These are phyloP conservation scores for Dexiosoma caninum DNA, from an alignment of 2,888 invertebrate genomes.

Conservation along the genomic window DNA sequence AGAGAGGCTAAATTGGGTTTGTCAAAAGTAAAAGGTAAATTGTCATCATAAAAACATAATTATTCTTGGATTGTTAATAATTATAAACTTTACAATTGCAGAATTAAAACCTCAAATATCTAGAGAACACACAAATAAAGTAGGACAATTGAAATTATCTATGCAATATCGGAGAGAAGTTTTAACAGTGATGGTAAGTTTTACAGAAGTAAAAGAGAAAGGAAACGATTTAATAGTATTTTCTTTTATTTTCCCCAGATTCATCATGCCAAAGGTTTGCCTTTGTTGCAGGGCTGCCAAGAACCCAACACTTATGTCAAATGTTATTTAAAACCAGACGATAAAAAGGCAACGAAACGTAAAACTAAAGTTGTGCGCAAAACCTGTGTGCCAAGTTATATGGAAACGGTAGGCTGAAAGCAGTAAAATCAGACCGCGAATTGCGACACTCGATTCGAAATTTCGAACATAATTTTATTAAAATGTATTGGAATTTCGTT, in stretches of 20 bases:
- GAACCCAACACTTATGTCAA: constrained; percentile 94
- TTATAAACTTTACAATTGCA: constrained; percentile 51
- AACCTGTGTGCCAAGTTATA: constrained; percentile 97
- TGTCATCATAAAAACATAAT: neutral
- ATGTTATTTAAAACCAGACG: constrained; percentile 94
- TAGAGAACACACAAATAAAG: constrained; percentile 77
- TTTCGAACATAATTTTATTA: too few species aligned
- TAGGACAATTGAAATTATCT: constrained; percentile 88
- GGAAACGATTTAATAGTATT: neutral
- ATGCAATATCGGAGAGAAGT: constrained; percentile 86
- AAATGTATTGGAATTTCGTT: too few species aligned
- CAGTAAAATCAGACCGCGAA: neutral
- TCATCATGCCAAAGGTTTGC: constrained; percentile 93
- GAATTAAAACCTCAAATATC: constrained; percentile 73
- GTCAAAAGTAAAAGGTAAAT: constrained; percentile 86
- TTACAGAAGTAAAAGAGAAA: too few species aligned
- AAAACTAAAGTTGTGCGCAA: constrained; percentile 96
- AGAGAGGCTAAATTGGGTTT: constrained; percentile 90
- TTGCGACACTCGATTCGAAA: too few species aligned
- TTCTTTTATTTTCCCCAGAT: constrained; percentile 71
- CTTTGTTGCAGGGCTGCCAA: constrained; percentile 86
- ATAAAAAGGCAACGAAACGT: constrained; percentile 93
- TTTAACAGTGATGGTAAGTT: constrained; percentile 85
- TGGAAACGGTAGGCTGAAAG: constrained; percentile 89
- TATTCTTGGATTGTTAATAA: too few species aligned